phyloP scores from a whole-genome alignment of 2,113 vertebrate species.

The Leptobrachium leishanense region DNA sequence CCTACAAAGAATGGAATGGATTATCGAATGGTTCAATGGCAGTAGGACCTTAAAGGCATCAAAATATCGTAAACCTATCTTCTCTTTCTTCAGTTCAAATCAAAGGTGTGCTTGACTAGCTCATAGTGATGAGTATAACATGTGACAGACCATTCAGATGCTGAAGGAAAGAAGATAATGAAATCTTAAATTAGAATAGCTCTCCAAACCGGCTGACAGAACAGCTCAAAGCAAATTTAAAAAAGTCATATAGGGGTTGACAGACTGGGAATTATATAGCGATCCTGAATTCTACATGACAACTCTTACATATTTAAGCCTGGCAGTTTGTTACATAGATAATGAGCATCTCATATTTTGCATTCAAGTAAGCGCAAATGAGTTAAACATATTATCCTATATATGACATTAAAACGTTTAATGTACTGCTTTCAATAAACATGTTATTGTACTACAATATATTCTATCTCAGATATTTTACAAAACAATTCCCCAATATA shows the following conservation, averaged over 20 bases:
- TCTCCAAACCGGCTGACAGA: slow-evolving; percentile 55
- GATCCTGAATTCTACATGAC: slow-evolving; percentile 32
- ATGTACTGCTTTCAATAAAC: no score
- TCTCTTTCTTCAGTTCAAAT: slow-evolving; percentile 53
- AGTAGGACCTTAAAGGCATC: not conserved
- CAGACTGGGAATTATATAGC: slow-evolving; percentile 45
- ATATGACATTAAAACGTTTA: no score
- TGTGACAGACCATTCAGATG: slow-evolving; percentile 59
- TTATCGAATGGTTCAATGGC: slow-evolving; percentile 3
- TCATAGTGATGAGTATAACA: slow-evolving; percentile 54
- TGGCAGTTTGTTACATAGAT: slow-evolving; percentile 40
- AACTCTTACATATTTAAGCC: not conserved
- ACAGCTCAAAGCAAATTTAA: slow-evolving; percentile 53
- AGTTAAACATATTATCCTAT: no score
- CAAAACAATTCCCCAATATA: no score
- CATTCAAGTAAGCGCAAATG: no score
- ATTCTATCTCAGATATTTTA: no score
- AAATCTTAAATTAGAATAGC: slow-evolving; percentile 65
- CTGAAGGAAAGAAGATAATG: slow-evolving; percentile 58
- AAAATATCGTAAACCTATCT: slow-evolving; percentile 1
- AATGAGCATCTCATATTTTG: not conserved
- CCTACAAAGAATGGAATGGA: not conserved
- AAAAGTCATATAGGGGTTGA: slow-evolving; percentile 21
- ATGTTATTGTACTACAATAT: no score
- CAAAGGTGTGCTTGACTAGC: slow-evolving; percentile 46